These are phyloP conservation scores for Dendrolimus kikuchii DNA, from an alignment of 1,140 invertebrate species.

Conservation along the genomic window DNA sequence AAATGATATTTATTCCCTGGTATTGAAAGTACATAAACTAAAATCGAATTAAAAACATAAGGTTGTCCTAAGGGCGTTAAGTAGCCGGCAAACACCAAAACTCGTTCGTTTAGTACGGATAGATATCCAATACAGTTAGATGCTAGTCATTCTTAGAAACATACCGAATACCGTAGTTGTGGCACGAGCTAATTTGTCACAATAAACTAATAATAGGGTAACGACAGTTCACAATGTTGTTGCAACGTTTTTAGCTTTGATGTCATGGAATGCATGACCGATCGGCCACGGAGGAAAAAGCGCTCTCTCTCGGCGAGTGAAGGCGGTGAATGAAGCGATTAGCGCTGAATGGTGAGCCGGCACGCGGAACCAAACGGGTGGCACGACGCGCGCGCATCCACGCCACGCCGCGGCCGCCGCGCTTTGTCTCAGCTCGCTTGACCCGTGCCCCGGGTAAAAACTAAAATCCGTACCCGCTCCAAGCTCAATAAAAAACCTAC, in stretches of 20 bases:
- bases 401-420: constrained; percentile 14
- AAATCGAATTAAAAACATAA: too few species aligned
- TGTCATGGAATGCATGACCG: constrained; percentile 59
- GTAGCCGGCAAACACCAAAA: too few species aligned
- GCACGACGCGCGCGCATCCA: constrained; percentile 52
- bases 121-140: too few species aligned
- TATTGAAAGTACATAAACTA: too few species aligned
- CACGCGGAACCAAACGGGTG: constrained; percentile 61
- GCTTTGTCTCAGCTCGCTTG: constrained; percentile 64
- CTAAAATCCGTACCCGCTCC: constrained; percentile 17
- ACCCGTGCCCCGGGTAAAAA: constrained; percentile 66
- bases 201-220: constrained; percentile 8
- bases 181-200: constrained; percentile 29
- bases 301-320: constrained; percentile 18
- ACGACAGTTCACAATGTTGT: background rate
- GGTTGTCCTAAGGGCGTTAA: too few species aligned
- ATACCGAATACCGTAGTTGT: too few species aligned
- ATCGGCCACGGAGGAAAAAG: constrained; percentile 51
- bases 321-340: constrained; percentile 64
- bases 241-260: constrained; percentile 10
- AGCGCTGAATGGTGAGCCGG: constrained; percentile 54
- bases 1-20: too few species aligned
- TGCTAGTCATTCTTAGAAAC: too few species aligned
- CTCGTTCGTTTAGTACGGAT: too few species aligned
- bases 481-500: constrained; percentile 43